These are phyloP conservation scores for Campoplex capitator DNA, from an alignment of 2,888 invertebrate genomes.

Conservation along the genomic window DNA sequence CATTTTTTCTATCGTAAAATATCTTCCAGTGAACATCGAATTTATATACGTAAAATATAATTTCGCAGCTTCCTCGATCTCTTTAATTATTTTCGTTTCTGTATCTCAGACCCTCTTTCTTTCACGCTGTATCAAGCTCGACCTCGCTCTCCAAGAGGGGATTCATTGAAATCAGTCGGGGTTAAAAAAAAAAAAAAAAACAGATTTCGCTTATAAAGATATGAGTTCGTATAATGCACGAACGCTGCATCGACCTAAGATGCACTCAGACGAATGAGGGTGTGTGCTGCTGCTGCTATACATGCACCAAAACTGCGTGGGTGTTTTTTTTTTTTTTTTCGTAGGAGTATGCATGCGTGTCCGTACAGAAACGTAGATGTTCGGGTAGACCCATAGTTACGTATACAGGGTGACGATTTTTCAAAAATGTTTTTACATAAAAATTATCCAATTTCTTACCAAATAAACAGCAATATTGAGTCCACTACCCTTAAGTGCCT, in stretches of 20 bases:
- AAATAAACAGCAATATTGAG: too few species aligned
- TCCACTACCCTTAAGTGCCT: too few species aligned
- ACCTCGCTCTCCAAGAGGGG: constrained; percentile 42
- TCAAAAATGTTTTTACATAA: neutral
- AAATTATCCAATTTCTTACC: too few species aligned
- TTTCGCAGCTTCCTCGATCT: neutral
- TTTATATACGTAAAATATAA: neutral
- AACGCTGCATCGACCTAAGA: constrained; percentile 31
- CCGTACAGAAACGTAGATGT: neutral
- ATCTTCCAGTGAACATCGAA: neutral
- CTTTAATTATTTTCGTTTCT: constrained; percentile 11
- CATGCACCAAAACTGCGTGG: neutral
- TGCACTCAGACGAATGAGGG: neutral
- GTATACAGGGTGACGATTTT: neutral
- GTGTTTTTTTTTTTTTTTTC: neutral
- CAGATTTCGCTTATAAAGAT: neutral
- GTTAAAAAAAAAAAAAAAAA: neutral
- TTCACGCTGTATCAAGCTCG: constrained; percentile 7
- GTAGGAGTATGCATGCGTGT: neutral
- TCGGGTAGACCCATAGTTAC: neutral
- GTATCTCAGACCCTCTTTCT: neutral
- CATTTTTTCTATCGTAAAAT: neutral
- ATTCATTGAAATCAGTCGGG: constrained; percentile 42
- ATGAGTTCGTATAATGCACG: constrained; percentile 2
- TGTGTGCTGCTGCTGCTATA: neutral